Percentiles rank a stretch among this genome's conserved stretches.
These are phyloP conservation scores for Halictus rubicundus DNA, from an alignment of 1,140 invertebrate species.

Conservation along the genomic window DNA sequence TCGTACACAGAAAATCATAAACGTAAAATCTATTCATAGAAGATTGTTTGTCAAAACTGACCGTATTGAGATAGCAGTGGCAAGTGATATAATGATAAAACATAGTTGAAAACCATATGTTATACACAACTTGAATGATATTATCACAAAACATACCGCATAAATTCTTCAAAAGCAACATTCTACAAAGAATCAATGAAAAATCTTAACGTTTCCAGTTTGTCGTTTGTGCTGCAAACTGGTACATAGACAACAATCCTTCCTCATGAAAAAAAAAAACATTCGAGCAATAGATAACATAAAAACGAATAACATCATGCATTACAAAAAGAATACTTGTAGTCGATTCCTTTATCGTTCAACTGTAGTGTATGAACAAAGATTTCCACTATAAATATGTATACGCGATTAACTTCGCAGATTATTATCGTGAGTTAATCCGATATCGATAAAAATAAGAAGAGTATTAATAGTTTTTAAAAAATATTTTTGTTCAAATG, in stretches of 20 bases:
- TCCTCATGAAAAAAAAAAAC: not conserved
- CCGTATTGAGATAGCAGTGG: not conserved
- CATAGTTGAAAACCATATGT: not conserved
- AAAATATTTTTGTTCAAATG: constrained; percentile 46
- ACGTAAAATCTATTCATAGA: not conserved
- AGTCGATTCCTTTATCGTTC: not conserved
- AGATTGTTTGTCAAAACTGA: not conserved
- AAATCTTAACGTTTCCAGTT: not conserved
- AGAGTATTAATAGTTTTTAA: constrained; percentile 5
- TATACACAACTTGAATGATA: constrained; percentile 16
- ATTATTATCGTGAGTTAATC: not conserved
- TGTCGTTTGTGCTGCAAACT: not conserved
- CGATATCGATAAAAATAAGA: constrained; percentile 3
- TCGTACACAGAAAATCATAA: not conserved
- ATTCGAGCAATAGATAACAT: not conserved
- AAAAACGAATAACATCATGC: not conserved
- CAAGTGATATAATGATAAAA: constrained; percentile 3
- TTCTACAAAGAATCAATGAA: not conserved
- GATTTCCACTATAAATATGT: constrained; percentile 9
- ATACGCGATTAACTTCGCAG: not conserved
- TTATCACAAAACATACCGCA: constrained; percentile 23
- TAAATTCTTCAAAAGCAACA: constrained; percentile 26
- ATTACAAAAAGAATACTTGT: not conserved
- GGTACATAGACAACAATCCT: constrained; percentile 13
- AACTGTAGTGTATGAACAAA: not conserved